Percentiles rank a stretch among this genome's conserved stretches.
These are phyloP conservation scores for Bombus balteatus DNA, from an alignment of 1,140 invertebrate genomes.

Conservation along the genomic window DNA sequence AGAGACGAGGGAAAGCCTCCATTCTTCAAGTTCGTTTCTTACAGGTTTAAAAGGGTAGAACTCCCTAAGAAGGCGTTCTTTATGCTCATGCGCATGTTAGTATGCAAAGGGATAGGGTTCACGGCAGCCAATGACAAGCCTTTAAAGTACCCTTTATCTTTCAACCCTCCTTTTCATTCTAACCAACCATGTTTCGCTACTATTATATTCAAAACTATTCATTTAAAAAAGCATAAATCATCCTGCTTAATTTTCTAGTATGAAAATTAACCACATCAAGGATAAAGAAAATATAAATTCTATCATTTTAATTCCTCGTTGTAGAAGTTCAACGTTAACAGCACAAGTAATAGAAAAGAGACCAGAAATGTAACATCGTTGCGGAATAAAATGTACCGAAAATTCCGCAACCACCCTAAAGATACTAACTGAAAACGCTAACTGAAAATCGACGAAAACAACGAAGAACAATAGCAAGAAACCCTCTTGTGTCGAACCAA, in stretches of 20 bases:
- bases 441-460: background rate
- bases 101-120: constrained; percentile 50
- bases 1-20: background rate
- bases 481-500: background rate
- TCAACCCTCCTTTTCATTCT: background rate
- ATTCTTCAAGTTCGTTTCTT: constrained; percentile 29
- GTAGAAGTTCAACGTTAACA: background rate
- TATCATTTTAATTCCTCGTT: background rate
- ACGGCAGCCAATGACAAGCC: constrained; percentile 19
- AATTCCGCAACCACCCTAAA: background rate
- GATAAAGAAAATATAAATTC: too few relatives aligned
- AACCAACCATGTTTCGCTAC: background rate
- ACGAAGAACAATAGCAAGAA: background rate
- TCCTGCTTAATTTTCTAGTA: background rate
- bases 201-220: background rate
- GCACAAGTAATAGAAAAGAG: background rate
- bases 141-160: background rate
- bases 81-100: constrained; percentile 37
- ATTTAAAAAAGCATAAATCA: background rate
- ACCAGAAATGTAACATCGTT: background rate
- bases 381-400: background rate
- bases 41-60: constrained; percentile 33
- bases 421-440: too few relatives aligned
- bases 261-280: background rate
- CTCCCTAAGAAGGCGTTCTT: constrained; percentile 25